Evolutionary conservation across 2,888 invertebrate species (phyloP), one percentile per base, ranked within the genome.

Genomic region (Cecidostiba fungosa): DNA sequence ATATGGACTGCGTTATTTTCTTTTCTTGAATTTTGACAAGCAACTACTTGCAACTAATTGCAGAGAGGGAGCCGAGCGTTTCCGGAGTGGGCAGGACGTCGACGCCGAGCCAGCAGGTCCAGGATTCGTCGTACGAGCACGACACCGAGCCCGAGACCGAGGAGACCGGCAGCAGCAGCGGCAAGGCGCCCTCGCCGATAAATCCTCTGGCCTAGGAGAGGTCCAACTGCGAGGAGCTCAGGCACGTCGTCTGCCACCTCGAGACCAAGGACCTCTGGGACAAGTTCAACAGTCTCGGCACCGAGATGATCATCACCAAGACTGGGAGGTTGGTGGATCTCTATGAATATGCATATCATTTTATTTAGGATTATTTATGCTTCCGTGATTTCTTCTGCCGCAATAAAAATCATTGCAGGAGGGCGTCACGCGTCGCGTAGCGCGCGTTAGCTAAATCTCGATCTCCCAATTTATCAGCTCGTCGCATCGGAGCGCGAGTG

Each of bases 291-390:
- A 95, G 95, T 90, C 94, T 97, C 85, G 96, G 96, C 47, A 97
- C 97, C 1, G 97, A 97, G 94, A 97, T 97, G 97, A 97, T 97
- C 93, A 97, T 97, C 93, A 97, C 97, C 19, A 97, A 97, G 93
- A 96, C 96, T 86, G 97, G 97, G 92, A 95, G 97, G 97, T 97
- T 92, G 94, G 95, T 14, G 14, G 3, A 32, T 4, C 50, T 69
- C 8, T 14, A 32, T 14, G 16, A 29, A 32, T 69, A 12, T 26
- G 4, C 26, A 59, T 43, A 43, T 43, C 12, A 43, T 43, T 43
- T n/a, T n/a, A n/a, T n/a, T n/a, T n/a, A n/a, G n/a, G n/a, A n/a
- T n/a, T n/a, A n/a, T n/a, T n/a, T n/a, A n/a, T n/a, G n/a, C n/a
- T n/a, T n/a, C n/a, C n/a, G n/a, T n/a, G n/a, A n/a, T n/a, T n/a